Percentiles rank a stretch among this genome's conserved stretches.
phyloP scores from a whole-genome alignment of 1,140 invertebrate species.

The Drosophila lowei region DNA sequence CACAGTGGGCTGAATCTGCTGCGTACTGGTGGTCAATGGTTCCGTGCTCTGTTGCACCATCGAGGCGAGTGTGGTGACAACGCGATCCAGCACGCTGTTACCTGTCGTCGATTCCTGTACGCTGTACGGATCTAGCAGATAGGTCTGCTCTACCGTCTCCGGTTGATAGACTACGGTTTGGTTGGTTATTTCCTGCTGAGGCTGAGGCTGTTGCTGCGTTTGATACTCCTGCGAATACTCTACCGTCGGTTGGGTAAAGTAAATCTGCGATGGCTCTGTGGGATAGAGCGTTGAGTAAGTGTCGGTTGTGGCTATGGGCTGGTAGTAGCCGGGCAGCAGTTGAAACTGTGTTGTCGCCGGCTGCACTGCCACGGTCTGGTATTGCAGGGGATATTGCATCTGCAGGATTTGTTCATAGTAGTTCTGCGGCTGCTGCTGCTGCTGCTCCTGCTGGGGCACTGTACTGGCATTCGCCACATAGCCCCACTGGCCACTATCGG shows the following conservation, averaged over 20 bases:
- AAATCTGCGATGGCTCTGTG: constrained; percentile 59
- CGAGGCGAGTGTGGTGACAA: constrained; percentile 72
- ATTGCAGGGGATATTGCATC: constrained; percentile 80
- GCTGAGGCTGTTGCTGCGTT: constrained; percentile 26
- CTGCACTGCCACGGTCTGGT: constrained; percentile 61
- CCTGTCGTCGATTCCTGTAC: constrained; percentile 55
- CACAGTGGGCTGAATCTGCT: constrained; percentile 58
- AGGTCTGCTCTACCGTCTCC: constrained; percentile 52
- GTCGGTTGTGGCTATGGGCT: constrained; percentile 53
- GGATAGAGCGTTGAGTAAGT: constrained; percentile 56
- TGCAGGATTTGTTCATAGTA: constrained; percentile 80
- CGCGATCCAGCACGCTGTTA: constrained; percentile 68
- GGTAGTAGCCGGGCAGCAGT: constrained; percentile 69
- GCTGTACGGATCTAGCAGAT: constrained; percentile 53
- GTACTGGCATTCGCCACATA: constrained; percentile 41
- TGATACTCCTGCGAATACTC: constrained; percentile 60
- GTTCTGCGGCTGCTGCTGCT: constrained; percentile 37
- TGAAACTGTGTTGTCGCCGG: constrained; percentile 68
- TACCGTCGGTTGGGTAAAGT: constrained; percentile 52
- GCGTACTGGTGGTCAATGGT: constrained; percentile 61
- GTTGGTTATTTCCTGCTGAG: constrained; percentile 5
- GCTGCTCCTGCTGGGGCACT: constrained; percentile 35
- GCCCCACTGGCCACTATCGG: constrained; percentile 76
- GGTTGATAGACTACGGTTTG: constrained; percentile 21
- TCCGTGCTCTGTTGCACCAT: constrained; percentile 71